phyloP scores from a whole-genome alignment of 2,888 invertebrate genomes.

The Melinaea menophilus region DNA sequence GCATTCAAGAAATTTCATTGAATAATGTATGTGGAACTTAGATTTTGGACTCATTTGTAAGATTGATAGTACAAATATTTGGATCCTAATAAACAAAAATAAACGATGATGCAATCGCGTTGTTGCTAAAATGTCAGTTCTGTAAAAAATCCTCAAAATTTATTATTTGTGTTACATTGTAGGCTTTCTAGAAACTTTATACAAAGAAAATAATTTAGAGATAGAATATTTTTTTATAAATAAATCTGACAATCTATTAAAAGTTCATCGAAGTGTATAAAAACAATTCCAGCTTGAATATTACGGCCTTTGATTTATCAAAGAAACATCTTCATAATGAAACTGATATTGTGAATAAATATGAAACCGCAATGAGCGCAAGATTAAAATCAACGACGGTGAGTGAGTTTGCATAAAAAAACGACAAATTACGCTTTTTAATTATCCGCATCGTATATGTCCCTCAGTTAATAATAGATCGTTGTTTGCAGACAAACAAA shows the following conservation, averaged over 20 bases:
- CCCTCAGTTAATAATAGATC: slow-evolving; percentile 46
- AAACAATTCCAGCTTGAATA: slow-evolving; percentile 21
- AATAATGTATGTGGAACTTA: too few relatives aligned
- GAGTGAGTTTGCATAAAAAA: slow-evolving; percentile 16
- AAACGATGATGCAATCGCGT: too few relatives aligned
- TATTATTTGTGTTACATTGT: too few relatives aligned
- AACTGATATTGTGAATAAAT: slow-evolving; percentile 21
- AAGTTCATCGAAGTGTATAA: slow-evolving; percentile 20
- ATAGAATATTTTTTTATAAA: too few relatives aligned
- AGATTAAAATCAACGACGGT: slow-evolving; percentile 21
- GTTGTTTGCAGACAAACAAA: slow-evolving; percentile 27
- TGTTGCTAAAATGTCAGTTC: too few relatives aligned
- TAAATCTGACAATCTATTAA: neutral
- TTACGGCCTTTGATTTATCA: slow-evolving; percentile 20
- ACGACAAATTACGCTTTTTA: slow-evolving; percentile 44
- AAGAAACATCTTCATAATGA: slow-evolving; percentile 18
- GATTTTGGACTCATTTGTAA: too few relatives aligned
- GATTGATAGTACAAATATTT: too few relatives aligned
- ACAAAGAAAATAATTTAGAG: too few relatives aligned
- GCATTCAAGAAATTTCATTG: too few relatives aligned
- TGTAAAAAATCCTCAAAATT: too few relatives aligned
- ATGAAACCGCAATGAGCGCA: slow-evolving; percentile 14
- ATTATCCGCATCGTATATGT: slow-evolving; percentile 45
- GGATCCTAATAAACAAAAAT: too few relatives aligned
- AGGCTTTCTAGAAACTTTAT: too few relatives aligned